Conservation (phyloP, 2,797 vertebrate species). For the Zalophus californianus region DNA sequence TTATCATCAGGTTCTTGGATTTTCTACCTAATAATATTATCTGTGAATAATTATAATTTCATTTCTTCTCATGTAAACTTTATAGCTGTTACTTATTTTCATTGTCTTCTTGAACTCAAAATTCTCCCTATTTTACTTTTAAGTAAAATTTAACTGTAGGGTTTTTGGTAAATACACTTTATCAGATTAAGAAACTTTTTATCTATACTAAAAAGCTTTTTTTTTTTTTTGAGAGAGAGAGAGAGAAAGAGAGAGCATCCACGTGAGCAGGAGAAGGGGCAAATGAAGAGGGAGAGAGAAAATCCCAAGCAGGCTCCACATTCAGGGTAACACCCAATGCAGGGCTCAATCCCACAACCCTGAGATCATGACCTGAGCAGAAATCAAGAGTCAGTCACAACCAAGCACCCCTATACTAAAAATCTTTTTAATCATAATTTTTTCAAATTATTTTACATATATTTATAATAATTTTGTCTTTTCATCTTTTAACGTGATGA, state of each 20-base stretch:
- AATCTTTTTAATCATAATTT: background rate
- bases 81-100: background rate
- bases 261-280: background rate
- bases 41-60: conserved; percentile 33
- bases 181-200: background rate
- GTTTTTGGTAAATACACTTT: background rate
- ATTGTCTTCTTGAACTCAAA: background rate
- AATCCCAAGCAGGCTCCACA: background rate
- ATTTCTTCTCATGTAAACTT: background rate
- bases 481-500: background rate
- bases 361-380: background rate
- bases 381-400: background rate
- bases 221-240: background rate
- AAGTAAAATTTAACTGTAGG: conserved; percentile 2
- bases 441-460: background rate
- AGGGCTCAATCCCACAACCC: background rate
- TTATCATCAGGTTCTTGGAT: background rate
- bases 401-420: background rate
- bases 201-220: background rate
- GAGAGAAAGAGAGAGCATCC: background rate
- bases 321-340: background rate
- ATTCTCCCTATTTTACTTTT: background rate
- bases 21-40: background rate
- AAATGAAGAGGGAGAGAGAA: background rate
- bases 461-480: background rate